These are phyloP conservation scores for Saguinus midas DNA, from an alignment of 2,113 vertebrate genomes.

Conservation along the genomic window DNA sequence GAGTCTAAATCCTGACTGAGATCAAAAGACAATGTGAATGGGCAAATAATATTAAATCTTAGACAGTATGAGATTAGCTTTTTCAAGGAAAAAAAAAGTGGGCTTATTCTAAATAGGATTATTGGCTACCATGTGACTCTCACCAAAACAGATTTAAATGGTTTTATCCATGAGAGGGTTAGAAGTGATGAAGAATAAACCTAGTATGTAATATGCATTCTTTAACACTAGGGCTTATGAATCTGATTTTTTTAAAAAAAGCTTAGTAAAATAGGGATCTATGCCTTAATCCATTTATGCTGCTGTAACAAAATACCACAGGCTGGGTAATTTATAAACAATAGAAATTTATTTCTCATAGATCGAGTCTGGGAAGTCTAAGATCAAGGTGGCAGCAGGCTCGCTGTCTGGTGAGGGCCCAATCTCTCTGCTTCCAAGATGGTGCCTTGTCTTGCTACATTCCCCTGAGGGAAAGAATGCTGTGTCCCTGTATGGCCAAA, in stretches of 20 bases:
- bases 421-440: neutral
- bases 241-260: neutral
- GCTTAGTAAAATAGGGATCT: neutral
- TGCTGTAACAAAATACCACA: neutral
- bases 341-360: neutral
- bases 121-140: neutral
- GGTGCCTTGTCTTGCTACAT: neutral
- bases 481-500: neutral
- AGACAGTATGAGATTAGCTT: neutral
- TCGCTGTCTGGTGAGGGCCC: neutral
- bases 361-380: neutral
- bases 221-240: neutral
- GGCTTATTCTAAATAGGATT: neutral
- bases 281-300: neutral
- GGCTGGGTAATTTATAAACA: neutral
- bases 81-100: neutral
- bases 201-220: neutral
- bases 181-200: neutral
- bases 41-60: constrained; percentile 16
- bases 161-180: neutral
- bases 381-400: neutral
- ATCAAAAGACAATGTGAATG: neutral
- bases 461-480: neutral
- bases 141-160: neutral
- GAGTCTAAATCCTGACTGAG: constrained; percentile 9